phyloP scores from a whole-genome alignment of 2,888 invertebrate species.

The Dastarcus helophoroides region DNA sequence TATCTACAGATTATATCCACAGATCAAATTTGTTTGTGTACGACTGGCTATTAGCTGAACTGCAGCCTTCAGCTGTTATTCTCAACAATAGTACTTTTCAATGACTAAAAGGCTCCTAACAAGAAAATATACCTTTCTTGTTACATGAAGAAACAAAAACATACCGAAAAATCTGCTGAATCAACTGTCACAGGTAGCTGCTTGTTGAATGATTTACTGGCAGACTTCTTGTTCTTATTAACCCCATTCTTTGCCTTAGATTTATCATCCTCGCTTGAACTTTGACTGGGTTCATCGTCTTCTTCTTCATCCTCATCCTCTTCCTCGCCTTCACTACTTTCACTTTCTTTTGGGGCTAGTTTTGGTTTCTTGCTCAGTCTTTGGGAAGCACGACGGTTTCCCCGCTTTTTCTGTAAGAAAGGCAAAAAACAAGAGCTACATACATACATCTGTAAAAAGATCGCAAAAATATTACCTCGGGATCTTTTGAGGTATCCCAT shows the following conservation, averaged over 20 bases:
- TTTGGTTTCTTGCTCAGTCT: slow-evolving; percentile 28
- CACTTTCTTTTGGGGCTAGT: slow-evolving; percentile 18
- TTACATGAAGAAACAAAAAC: too few species aligned
- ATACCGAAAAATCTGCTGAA: slow-evolving; percentile 22
- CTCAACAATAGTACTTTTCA: too few species aligned
- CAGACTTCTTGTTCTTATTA: slow-evolving; percentile 18
- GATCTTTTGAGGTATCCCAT: slow-evolving; percentile 27
- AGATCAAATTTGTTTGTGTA: too few species aligned
- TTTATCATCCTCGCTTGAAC: slow-evolving; percentile 10
- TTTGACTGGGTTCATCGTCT: too few species aligned
- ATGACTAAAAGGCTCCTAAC: too few species aligned
- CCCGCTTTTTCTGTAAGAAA: slow-evolving; percentile 22
- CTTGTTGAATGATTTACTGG: slow-evolving; percentile 16
- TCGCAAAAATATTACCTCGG: slow-evolving; percentile 15
- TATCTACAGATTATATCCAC: too few species aligned
- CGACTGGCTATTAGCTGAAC: too few species aligned
- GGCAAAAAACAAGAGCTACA: slow-evolving; percentile 1
- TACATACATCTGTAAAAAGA: slow-evolving; percentile 3
- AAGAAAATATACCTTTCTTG: too few species aligned
- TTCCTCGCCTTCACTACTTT: slow-evolving; percentile 19
- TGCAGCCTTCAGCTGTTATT: too few species aligned
- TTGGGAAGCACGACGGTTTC: slow-evolving; percentile 24
- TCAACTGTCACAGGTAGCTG: slow-evolving; percentile 22
- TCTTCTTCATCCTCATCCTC: slow-evolving; percentile 18
- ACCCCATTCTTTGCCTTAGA: slow-evolving; percentile 17